phyloP scores from a whole-genome alignment of 2,797 vertebrate genomes.

The Cyprinodon diabolis region DNA sequence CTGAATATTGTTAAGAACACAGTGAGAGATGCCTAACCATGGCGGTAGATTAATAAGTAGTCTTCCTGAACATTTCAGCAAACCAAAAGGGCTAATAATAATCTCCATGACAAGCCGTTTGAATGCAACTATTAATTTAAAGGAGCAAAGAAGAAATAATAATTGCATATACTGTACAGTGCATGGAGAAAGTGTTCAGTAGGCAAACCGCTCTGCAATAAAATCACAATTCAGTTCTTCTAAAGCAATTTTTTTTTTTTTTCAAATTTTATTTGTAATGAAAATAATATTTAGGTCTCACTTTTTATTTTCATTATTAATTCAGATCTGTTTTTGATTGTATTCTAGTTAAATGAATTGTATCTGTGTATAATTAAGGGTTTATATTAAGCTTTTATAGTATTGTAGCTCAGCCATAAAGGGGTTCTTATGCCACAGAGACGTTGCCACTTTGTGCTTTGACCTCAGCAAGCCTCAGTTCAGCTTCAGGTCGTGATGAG shows the following conservation, averaged over 20 bases:
- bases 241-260: background rate
- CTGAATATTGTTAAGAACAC: background rate
- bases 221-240: background rate
- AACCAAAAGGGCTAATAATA: background rate
- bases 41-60: background rate
- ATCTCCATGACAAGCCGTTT: background rate
- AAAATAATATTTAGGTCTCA: background rate
- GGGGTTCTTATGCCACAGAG: background rate
- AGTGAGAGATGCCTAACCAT: background rate
- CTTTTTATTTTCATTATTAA: background rate
- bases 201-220: background rate
- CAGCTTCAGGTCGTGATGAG: conserved; percentile 14
- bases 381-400: background rate
- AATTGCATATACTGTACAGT: background rate
- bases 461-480: conserved; percentile 15
- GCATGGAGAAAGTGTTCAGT: background rate
- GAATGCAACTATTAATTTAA: background rate
- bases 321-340: background rate
- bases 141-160: background rate
- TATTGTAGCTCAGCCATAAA: background rate
- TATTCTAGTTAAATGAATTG: background rate
- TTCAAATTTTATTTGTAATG: background rate
- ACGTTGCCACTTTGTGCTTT: background rate
- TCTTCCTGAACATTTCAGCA: background rate
- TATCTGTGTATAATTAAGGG: background rate